A percentile compares a stretch with the other conserved stretches of the same genome.
Evolutionary conservation across 1,140 invertebrate species (phyloP).

Genomic region (Schlechtendalia chinensis): DNA sequence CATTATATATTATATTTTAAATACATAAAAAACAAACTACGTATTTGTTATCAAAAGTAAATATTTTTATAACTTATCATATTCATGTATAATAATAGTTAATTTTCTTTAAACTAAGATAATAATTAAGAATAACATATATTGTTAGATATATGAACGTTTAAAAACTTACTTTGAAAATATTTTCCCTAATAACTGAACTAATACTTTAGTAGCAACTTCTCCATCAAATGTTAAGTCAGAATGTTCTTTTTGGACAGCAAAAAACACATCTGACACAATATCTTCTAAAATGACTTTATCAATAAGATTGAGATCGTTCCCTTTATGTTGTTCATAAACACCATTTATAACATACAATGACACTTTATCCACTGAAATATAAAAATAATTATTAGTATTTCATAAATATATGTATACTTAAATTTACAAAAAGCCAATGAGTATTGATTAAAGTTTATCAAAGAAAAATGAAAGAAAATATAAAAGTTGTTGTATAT

Average conservation of each 20-base stretch:
- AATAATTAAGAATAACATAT: no score
- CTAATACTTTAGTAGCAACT: conserved; percentile 6
- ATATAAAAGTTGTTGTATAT: no score
- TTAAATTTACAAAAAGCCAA: no score
- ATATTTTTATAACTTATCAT: no score
- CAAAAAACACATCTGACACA: conserved; percentile 37
- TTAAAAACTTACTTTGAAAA: conserved; percentile 36
- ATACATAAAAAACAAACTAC: no score
- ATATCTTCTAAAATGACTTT: conserved; percentile 36
- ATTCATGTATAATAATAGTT: no score
- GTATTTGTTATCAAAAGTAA: no score
- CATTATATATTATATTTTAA: no score
- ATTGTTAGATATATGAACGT: background rate
- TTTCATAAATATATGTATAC: no score
- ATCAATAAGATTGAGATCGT: conserved; percentile 24
- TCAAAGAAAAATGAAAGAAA: no score
- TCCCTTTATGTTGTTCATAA: conserved; percentile 47
- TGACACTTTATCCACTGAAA: conserved; percentile 41
- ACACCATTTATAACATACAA: conserved; percentile 43
- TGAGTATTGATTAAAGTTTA: no score
- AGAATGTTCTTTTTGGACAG: conserved; percentile 6
- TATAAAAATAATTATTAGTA: background rate
- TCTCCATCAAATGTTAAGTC: conserved; percentile 24
- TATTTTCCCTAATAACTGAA: conserved; percentile 23
- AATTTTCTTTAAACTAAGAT: no score